Percentiles rank a stretch among this genome's conserved stretches.
phyloP scores from a whole-genome alignment of 2,797 vertebrate species.

The Denticeps clupeoides region DNA sequence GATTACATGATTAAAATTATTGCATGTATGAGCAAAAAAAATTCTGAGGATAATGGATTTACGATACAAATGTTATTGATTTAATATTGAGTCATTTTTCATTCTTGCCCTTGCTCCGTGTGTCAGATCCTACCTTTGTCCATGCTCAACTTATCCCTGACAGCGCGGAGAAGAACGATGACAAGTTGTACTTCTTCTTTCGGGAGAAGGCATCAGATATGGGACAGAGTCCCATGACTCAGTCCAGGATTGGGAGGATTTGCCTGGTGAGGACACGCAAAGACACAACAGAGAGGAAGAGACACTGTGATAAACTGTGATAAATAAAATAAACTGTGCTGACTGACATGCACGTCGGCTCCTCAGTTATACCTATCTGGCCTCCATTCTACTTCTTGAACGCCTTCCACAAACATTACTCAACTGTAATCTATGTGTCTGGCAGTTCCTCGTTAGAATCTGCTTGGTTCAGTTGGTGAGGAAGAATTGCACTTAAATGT shows the following conservation, averaged over 20 bases:
- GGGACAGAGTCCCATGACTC: slow-evolving; percentile 82
- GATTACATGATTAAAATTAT: too few species aligned
- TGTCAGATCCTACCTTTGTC: slow-evolving; percentile 84
- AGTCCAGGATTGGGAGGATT: slow-evolving; percentile 90
- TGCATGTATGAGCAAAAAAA: too few species aligned
- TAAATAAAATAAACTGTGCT: too few species aligned
- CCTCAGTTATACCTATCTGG: too few species aligned
- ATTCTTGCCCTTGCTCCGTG: background rate
- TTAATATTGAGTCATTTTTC: background rate
- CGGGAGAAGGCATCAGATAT: slow-evolving; percentile 86
- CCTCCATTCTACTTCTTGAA: too few species aligned
- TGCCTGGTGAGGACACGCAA: slow-evolving; percentile 71
- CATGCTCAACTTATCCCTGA: slow-evolving; percentile 92
- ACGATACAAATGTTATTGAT: too few species aligned
- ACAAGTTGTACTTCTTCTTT: slow-evolving; percentile 98
- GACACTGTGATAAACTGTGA: background rate
- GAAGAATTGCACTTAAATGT: background rate
- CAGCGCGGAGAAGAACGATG: slow-evolving; percentile 86
- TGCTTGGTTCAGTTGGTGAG: background rate
- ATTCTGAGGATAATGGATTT: too few species aligned
- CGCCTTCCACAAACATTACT: too few species aligned
- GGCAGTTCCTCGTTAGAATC: too few species aligned
- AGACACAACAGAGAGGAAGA: too few species aligned
- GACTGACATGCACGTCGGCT: too few species aligned
- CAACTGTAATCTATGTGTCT: too few species aligned